These are phyloP conservation scores for Drosophila lutescens DNA, from an alignment of 2,888 invertebrate species.

Conservation along the genomic window DNA sequence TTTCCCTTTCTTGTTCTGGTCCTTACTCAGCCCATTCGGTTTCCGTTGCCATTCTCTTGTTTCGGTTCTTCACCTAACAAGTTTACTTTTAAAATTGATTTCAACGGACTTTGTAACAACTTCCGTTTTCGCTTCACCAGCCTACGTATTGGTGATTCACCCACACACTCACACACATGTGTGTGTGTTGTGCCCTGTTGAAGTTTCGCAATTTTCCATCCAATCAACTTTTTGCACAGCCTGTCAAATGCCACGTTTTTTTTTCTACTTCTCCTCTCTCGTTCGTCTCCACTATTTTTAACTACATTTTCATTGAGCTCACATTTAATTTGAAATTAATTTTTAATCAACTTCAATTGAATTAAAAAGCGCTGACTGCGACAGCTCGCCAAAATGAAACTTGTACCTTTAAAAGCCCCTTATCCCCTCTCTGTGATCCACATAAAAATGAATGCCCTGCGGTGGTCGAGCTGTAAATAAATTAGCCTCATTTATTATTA, in stretches of 20 bases:
- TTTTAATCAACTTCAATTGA: conserved; percentile 72
- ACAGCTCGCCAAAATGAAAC: conserved; percentile 23
- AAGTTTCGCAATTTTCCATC: conserved; percentile 61
- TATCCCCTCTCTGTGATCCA: neutral
- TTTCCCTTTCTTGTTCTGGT: conserved; percentile 40
- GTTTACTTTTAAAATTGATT: conserved; percentile 77
- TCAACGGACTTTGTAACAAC: conserved; percentile 75
- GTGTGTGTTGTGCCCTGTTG: conserved; percentile 7
- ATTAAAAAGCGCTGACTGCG: conserved; percentile 58
- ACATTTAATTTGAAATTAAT: conserved; percentile 76
- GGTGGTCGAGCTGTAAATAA: conserved; percentile 63
- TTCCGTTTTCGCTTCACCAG: conserved; percentile 71
- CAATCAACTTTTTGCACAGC: conserved; percentile 45
- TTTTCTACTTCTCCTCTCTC: neutral
- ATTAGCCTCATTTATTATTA: conserved; percentile 60
- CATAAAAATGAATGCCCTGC: conserved; percentile 19
- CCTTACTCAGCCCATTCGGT: conserved; percentile 1
- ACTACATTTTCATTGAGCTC: conserved; percentile 64
- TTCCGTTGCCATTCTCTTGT: conserved; percentile 29
- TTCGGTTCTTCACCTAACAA: conserved; percentile 54
- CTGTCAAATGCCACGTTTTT: conserved; percentile 47
- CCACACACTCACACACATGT: conserved; percentile 1
- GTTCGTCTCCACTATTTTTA: conserved; percentile 7
- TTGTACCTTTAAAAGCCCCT: conserved; percentile 10
- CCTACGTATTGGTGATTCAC: conserved; percentile 47